Evolutionary conservation across 2,888 invertebrate genomes (phyloP).

Genomic region (Bimastos eiseni): DNA sequence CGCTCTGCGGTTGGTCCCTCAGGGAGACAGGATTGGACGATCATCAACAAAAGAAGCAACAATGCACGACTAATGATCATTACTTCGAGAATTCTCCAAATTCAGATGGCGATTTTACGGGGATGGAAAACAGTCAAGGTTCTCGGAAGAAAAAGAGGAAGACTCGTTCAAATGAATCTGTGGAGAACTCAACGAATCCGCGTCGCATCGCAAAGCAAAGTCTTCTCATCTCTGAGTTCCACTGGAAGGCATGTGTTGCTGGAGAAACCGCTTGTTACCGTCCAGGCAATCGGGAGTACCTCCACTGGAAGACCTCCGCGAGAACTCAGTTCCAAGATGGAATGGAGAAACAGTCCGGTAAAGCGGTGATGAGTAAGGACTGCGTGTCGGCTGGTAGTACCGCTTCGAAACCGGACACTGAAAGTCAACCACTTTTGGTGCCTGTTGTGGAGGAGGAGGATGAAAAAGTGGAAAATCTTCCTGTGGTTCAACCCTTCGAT

Average conservation of each 20-base stretch:
- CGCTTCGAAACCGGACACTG: slow-evolving; percentile 2
- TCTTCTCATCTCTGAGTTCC: background rate
- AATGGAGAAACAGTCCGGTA: background rate
- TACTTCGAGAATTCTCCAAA: background rate
- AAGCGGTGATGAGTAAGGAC: background rate
- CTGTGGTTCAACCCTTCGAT: background rate
- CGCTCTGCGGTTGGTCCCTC: background rate
- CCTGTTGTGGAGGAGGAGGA: background rate
- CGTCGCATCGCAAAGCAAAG: background rate
- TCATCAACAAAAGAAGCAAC: background rate
- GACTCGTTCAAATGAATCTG: background rate
- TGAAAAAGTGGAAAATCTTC: background rate
- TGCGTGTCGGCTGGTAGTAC: background rate
- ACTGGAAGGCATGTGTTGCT: background rate
- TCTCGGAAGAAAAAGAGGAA: background rate
- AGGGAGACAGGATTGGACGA: background rate
- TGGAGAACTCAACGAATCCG: background rate
- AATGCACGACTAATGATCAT: background rate
- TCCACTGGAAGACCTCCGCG: background rate
- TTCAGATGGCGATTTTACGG: background rate
- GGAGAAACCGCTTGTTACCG: background rate
- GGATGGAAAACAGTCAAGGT: background rate
- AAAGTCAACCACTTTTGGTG: background rate
- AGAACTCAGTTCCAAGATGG: background rate
- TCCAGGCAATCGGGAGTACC: background rate